Percentiles rank a stretch among this genome's conserved stretches.
These are phyloP conservation scores for Strongylocentrotus purpuratus DNA, from an alignment of 35 echinoderm and acorn worm species.

Conservation along the genomic window DNA sequence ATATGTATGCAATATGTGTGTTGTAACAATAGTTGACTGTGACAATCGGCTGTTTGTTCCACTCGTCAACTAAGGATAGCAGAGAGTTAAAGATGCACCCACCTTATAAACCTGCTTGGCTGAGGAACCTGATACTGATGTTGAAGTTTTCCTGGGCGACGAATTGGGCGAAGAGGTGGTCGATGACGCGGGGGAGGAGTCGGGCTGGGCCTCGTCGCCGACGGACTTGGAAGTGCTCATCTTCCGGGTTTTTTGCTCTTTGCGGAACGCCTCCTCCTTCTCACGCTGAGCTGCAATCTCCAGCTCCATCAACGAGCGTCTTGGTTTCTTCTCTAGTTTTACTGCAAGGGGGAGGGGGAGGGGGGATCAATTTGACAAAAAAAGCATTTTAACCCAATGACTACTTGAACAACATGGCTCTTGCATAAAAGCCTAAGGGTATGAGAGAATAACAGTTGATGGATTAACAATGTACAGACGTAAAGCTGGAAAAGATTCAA, in stretches of 20 bases:
- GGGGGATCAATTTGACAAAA: not conserved
- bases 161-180: not conserved
- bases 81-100: not conserved
- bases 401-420: too few relatives aligned
- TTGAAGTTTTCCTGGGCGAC: slow-evolving; percentile 32
- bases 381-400: too few relatives aligned
- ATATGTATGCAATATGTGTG: too few relatives aligned
- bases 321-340: slow-evolving; percentile 16
- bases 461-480: too few relatives aligned
- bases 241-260: slow-evolving; percentile 33
- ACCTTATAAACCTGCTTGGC: slow-evolving; percentile 40
- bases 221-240: slow-evolving; percentile 1
- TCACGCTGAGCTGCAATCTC: slow-evolving; percentile 20
- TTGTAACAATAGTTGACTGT: too few relatives aligned
- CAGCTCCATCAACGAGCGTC: slow-evolving; percentile 27
- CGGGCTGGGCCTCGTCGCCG: slow-evolving; percentile 22
- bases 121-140: not conserved
- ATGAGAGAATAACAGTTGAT: too few relatives aligned
- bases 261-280: slow-evolving; percentile 43
- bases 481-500: too few relatives aligned
- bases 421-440: too few relatives aligned
- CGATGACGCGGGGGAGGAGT: not conserved
- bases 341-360: not conserved
- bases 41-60: too few relatives aligned
- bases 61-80: too few relatives aligned